Evolutionary conservation across 2,797 vertebrate species (phyloP).

Genomic region (Vultur gryphus): DNA sequence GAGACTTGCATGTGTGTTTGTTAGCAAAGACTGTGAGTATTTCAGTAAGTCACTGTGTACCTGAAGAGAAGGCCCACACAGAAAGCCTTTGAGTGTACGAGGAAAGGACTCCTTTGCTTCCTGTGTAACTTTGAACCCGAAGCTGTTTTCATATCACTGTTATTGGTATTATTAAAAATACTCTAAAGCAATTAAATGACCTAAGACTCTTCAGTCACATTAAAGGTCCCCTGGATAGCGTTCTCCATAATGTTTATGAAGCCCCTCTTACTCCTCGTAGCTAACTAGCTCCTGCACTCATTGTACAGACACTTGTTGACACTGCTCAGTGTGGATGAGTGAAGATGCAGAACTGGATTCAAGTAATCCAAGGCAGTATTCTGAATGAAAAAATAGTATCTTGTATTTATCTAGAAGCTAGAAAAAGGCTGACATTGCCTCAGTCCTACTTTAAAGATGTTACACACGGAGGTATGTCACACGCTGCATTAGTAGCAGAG

Average conservation of each 20-base stretch:
- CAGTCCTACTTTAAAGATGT: background rate
- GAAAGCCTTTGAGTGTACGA: background rate
- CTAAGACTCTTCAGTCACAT: background rate
- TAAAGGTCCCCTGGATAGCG: fast-evolving
- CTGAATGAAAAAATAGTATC: background rate
- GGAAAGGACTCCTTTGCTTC: background rate
- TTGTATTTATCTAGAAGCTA: background rate
- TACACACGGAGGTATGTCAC: background rate
- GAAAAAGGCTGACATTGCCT: background rate
- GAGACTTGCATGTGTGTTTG: background rate
- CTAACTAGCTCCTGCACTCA: background rate
- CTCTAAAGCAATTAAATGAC: background rate
- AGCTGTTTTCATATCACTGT: background rate
- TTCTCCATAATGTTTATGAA: background rate
- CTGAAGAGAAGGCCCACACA: background rate
- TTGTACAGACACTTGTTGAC: background rate
- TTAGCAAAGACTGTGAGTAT: background rate
- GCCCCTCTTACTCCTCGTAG: background rate
- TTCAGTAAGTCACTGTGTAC: background rate
- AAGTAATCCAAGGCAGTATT: background rate
- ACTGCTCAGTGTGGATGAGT: background rate
- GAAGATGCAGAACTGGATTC: background rate
- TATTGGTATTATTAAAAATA: background rate
- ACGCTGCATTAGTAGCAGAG: background rate
- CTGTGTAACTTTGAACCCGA: background rate